Evolutionary conservation across 2,113 vertebrate genomes (phyloP), one percentile per base, ranked within the genome.

Genomic region (Petrocephalus microphthalmus): DNA sequence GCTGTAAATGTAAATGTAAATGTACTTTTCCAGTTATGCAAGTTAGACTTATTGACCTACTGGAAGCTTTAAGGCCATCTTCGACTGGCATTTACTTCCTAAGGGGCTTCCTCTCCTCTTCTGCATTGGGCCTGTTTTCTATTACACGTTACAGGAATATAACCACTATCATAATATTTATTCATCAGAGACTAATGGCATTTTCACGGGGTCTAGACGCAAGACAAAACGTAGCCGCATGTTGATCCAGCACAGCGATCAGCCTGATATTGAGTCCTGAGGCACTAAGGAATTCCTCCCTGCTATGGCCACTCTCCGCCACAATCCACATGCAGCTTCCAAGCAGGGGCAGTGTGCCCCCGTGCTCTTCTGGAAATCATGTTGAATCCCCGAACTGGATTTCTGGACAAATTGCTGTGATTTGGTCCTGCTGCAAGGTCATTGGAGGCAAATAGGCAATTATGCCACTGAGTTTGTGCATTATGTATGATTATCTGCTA

Each of bases 101-200:
- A 56, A 10, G 42, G 37, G 17, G 42, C 22, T 87, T 87, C 78
- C 33, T 56, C n/a, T 47, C 13, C 3, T 51, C 78, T 64, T 87
- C 83, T 37, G 22, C 54, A 17, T 54, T 51, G 53, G 20, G 82
- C 49, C 29, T 25, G 19, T 74, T 54, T 84, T 85, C 82, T 42
- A 88, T 88, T 85, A 52, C 22, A 15, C n/a, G 29, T 53, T 29
- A 0, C 17, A 53, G 53, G 25, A 85, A 85, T 45, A 51, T 88
- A 89, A 51, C 57, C 90, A 86, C 42, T 15, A 91, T 89, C 81
- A 87, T 81, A 17, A 47, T 7, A 64, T 78, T 89, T 90, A 86
- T 45, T 87, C 84, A 11, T 87, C 87, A 37, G 64, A 88, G 86
- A 82, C 88, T 88, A 92, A 87, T 88, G 84, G 64, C 45, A 64